Conservation (phyloP, 2,888 invertebrate genomes). For the Terebella lapidaria region DNA sequence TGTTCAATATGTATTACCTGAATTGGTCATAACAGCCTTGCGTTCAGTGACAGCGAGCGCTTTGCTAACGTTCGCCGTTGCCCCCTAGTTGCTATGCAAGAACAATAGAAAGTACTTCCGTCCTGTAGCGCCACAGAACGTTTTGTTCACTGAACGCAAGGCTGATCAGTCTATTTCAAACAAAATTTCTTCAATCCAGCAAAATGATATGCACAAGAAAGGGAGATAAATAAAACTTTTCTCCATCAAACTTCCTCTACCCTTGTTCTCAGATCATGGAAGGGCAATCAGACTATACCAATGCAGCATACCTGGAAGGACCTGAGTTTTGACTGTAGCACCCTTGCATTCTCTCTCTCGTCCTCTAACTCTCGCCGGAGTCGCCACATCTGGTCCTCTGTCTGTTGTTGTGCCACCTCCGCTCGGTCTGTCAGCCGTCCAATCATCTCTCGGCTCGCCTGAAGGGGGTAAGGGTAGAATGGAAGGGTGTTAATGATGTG, state of each 20-base stretch:
- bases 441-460: slow-evolving; percentile 44
- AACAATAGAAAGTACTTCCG: no score
- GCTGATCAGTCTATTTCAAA: no score
- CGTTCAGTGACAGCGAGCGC: no score
- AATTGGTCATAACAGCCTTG: no score
- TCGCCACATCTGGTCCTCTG: slow-evolving; percentile 32
- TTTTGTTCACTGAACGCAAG: no score
- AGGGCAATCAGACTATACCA: neutral
- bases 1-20: neutral
- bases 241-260: no score
- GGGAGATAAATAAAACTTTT: no score
- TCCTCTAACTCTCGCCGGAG: slow-evolving; percentile 30
- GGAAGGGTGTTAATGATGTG: neutral
- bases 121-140: no score
- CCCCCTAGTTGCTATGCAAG: no score
- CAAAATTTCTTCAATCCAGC: neutral
- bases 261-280: no score
- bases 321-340: slow-evolving; percentile 31
- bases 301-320: slow-evolving; percentile 20
- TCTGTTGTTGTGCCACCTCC: slow-evolving; percentile 36
- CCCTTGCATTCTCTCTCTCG: slow-evolving; percentile 34
- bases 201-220: neutral
- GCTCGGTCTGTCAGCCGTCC: slow-evolving; percentile 41
- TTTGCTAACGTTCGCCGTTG: no score
- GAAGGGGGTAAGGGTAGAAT: slow-evolving; percentile 6